Percentiles rank a stretch among this genome's conserved stretches.
Conservation (phyloP, 2,113 vertebrate species). For the Grus americana region DNA sequence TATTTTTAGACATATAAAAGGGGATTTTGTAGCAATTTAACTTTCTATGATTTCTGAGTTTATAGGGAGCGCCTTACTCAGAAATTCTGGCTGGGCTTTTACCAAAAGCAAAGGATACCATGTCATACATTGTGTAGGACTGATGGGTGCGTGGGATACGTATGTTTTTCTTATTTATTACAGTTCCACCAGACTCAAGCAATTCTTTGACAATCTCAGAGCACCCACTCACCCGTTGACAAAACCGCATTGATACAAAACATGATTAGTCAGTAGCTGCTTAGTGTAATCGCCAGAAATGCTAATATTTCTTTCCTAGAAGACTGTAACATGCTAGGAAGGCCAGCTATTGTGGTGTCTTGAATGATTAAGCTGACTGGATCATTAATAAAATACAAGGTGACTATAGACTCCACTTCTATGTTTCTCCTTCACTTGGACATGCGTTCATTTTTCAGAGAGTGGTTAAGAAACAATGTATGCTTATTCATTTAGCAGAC, state of each 20-base stretch:
- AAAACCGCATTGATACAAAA: not conserved
- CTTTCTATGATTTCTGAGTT: not conserved
- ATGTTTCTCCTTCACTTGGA: not conserved
- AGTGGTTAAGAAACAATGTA: not conserved
- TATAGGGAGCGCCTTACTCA: not conserved
- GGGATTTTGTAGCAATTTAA: not conserved
- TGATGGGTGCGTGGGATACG: not conserved
- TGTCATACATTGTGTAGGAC: not conserved
- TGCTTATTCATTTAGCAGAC: not conserved
- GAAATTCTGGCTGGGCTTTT: not conserved
- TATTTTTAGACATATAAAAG: not conserved
- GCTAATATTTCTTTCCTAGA: not conserved
- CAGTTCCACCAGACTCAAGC: not conserved
- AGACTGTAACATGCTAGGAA: not conserved
- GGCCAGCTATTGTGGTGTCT: not conserved
- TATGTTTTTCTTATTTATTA: not conserved
- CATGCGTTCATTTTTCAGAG: not conserved
- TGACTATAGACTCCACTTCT: not conserved
- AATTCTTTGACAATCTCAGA: not conserved
- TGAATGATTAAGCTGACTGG: not conserved
- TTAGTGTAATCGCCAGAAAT: not conserved
- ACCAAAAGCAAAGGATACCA: not conserved
- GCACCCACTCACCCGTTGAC: not conserved
- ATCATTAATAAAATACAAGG: not conserved
- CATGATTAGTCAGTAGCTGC: not conserved